phyloP scores from a whole-genome alignment of 2,797 vertebrate genomes.

The Morelia viridis region DNA sequence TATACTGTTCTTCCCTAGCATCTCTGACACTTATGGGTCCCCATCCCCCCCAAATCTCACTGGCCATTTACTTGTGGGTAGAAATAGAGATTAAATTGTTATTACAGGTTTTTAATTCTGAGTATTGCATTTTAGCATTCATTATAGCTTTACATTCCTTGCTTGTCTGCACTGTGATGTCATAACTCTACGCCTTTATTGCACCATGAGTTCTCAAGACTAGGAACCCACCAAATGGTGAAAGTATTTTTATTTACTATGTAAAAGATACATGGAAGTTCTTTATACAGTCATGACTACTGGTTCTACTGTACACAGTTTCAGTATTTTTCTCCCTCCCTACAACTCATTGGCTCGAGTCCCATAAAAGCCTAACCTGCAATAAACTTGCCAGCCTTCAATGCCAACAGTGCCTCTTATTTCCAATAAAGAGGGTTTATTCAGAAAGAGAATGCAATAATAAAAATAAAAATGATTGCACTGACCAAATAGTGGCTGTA shows the following conservation, averaged over 20 bases:
- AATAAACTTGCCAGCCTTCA: not conserved
- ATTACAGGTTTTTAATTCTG: not conserved
- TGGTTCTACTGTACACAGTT: not conserved
- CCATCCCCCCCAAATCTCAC: not conserved
- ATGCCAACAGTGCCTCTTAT: not conserved
- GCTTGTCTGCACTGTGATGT: not conserved
- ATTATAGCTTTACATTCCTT: not conserved
- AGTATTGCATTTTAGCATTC: not conserved
- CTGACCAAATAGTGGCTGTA: not conserved
- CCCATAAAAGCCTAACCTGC: not conserved
- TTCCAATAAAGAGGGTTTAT: not conserved
- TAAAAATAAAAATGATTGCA: not conserved
- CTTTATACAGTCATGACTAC: not conserved
- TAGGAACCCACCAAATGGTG: not conserved
- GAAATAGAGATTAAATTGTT: not conserved
- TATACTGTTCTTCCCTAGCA: not conserved
- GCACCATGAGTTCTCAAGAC: not conserved
- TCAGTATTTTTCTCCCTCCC: not conserved
- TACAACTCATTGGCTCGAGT: not conserved
- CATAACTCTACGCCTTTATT: not conserved
- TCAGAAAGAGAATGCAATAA: not conserved
- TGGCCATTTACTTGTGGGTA: not conserved
- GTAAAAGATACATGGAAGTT: not conserved
- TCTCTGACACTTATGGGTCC: not conserved
- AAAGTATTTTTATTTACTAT: not conserved